Conservation (phyloP, 2,888 invertebrate genomes). For the Cephus sareptanus region DNA sequence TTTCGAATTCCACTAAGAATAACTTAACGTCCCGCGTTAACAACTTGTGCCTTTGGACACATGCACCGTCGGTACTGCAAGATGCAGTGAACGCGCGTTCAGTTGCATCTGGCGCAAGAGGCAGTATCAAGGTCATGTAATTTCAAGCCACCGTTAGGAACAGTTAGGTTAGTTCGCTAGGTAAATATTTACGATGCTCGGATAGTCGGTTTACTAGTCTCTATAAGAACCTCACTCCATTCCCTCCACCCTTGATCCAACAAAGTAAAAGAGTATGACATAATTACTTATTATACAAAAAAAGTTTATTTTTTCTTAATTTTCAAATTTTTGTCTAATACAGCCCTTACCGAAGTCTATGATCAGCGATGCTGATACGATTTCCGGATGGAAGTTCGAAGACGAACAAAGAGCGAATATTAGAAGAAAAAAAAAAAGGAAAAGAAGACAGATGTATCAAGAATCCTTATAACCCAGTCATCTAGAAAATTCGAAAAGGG, state of each 20-base stretch:
- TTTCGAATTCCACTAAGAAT: slow-evolving; percentile 30
- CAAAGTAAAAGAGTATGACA: background rate
- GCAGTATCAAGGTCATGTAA: background rate
- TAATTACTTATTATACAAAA: background rate
- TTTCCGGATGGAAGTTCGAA: background rate
- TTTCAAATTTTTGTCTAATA: background rate
- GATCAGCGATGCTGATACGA: background rate
- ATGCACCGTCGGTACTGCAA: background rate
- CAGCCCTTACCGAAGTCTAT: background rate
- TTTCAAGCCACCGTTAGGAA: background rate
- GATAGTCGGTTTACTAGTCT: background rate
- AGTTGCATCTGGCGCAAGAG: slow-evolving; percentile 1
- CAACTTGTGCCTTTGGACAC: slow-evolving; percentile 19
- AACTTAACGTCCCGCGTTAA: slow-evolving; percentile 26
- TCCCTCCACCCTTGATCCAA: background rate
- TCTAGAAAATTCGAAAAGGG: background rate
- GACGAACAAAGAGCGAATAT: background rate
- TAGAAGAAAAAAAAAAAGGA: background rate
- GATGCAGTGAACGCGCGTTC: background rate
- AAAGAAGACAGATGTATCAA: background rate
- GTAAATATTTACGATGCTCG: background rate
- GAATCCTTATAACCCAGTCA: background rate
- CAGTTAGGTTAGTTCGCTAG: background rate
- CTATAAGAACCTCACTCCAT: background rate
- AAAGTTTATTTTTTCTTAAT: background rate